These are phyloP conservation scores for Trilocha varians DNA, from an alignment of 2,888 invertebrate genomes.

Conservation along the genomic window DNA sequence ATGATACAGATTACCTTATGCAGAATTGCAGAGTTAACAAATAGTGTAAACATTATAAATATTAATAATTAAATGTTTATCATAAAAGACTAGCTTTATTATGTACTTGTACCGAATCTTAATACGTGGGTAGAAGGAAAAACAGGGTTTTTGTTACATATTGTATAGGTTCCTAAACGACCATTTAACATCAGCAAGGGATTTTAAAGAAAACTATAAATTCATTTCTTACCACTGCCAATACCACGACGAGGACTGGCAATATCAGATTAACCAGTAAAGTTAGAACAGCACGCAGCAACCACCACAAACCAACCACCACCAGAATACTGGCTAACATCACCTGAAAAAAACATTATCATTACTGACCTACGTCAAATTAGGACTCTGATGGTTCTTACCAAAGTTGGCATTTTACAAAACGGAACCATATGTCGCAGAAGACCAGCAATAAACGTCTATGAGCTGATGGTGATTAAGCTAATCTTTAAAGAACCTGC, in stretches of 20 bases:
- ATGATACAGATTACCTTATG: no score
- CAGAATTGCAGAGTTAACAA: no score
- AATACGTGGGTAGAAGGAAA: no score
- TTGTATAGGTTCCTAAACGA: no score
- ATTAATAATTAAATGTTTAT: no score
- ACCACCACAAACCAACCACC: slow-evolving; percentile 57
- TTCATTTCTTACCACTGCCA: slow-evolving; percentile 46
- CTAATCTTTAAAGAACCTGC: not conserved
- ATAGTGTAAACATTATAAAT: no score
- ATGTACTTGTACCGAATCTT: no score
- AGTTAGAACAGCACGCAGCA: slow-evolving; percentile 42
- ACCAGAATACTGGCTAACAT: slow-evolving; percentile 56
- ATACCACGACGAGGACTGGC: slow-evolving; percentile 46
- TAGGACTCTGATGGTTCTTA: no score
- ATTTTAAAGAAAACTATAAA: not conserved
- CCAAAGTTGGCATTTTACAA: no score
- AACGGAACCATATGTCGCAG: not conserved
- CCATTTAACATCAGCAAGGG: not conserved
- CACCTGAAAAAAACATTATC: slow-evolving; percentile 29
- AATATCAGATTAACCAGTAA: slow-evolving; percentile 49
- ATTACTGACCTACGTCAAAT: no score
- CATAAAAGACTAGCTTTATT: no score
- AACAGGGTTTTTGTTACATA: no score
- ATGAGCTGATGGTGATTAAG: not conserved
- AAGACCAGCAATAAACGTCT: not conserved